Evolutionary conservation across 92 coral and sea anemone genomes (phyloP), one percentile per base, ranked within the genome.

Genomic region (Chrysogorgia sp.): DNA sequence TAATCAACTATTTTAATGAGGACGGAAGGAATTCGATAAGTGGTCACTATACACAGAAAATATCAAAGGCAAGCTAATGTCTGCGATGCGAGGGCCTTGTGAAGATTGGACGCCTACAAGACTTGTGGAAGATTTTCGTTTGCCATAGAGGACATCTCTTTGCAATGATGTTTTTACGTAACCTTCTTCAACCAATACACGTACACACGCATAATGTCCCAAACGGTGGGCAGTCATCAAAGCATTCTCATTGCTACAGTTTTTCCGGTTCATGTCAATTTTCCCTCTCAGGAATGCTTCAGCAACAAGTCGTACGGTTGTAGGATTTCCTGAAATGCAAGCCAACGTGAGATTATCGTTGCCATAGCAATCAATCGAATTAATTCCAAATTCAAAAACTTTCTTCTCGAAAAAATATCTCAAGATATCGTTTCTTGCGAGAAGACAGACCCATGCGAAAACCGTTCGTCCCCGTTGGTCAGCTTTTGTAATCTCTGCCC

Each of bases 291-390:
- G 85, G 55, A 94, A 94, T 3, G 79, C 82, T 41, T 80, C 72
- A 5, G 92, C 92, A 52, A 94, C 59, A 43, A 80, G 62, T 64
- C 80, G 77, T 35, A 94, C 97, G 22, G 92, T 80, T 31, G 81
- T 85, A 34, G 88, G 81, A 76, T 89, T 94, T 29, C 98, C 98
- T 25, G 98, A 94, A 90, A 86, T 90, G 82, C 98, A 89, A 15
- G 97, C 98, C 22, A 91, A 87, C 68, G 85, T 67, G 30, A 94
- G 79, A 78, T 91, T 94, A 34, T 92, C 86, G 72, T 94, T 94
- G 5, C 97, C 92, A 29, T 90, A 91, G 14, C 45, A 19, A 52
- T 94, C 98, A 22, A 88, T 37, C 50, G 91, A 85, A 10, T 75
- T 88, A 25, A 89, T 72, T 10, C 86, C 92, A 13, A 86, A 81